Evolutionary conservation across 2,888 invertebrate species (phyloP), one percentile per base, ranked within the genome.

Genomic region (Chrysomela aeneicollis): DNA sequence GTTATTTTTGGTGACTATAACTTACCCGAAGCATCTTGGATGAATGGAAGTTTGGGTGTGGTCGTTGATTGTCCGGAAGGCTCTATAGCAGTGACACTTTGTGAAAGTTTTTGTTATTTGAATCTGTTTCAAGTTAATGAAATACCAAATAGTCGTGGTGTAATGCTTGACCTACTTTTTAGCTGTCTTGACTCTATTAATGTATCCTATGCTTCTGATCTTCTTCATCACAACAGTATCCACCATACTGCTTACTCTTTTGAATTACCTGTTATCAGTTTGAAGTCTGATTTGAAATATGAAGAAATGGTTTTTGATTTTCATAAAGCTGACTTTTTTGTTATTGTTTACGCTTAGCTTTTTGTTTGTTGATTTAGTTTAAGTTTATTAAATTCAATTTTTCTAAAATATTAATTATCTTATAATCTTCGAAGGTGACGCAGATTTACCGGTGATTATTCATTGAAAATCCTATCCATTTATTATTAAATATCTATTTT

Each of bases 241-340:
- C 12, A 50, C 12, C 50, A 50, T 50, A 50, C 18, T 22, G 10
- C 50, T 50, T 19, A 21, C 0, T 50, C 21, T 9, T 50, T 50
- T 19, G 50, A 50, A 22, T 50, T 50, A 50, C 50, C 50, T 50
- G 21, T 50, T 19, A 10, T 50, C 12, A 50, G 6, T 50, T 17
- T 22, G 12, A 50, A 19, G 17, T 50, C 50, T 17, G 50, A 22
- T 50, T 9, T 19, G 50, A 19, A 19, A 50, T 21, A 50, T 50
- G 50, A 50, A 50, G 50, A 50, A 50, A 50, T 17, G 22, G 22
- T 50, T 21, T 17, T 50, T 50, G 21, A 50, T 50, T 50, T 50
- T 50, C 9, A 50, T 50, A 50, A 50, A 50, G 50, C 50, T 50
- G 50, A 50, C 50, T 21, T 19, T 18, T 50, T 50, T 50, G n/a